phyloP scores from a whole-genome alignment of 1,140 invertebrate genomes.

The Euschistus heros region DNA sequence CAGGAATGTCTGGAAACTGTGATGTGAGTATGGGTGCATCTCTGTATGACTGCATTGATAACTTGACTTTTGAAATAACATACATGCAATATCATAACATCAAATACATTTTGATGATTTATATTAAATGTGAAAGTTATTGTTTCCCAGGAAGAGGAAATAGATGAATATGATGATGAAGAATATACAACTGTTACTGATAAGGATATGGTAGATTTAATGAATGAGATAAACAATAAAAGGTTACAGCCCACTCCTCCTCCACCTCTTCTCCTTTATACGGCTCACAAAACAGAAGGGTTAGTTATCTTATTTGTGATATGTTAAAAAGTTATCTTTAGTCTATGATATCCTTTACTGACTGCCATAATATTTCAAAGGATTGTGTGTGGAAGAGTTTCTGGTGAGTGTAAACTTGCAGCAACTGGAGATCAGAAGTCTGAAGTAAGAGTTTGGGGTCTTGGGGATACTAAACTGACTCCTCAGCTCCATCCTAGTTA shows the following conservation, averaged over 20 bases:
- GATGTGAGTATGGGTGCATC: neutral
- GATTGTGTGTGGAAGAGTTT: slow-evolving; percentile 26
- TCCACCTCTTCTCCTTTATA: slow-evolving; percentile 29
- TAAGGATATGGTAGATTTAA: slow-evolving; percentile 25
- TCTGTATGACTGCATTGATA: too few relatives aligned
- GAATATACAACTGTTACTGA: slow-evolving; percentile 15
- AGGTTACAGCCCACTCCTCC: slow-evolving; percentile 26
- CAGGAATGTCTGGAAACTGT: neutral
- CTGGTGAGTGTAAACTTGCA: slow-evolving; percentile 21
- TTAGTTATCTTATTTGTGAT: slow-evolving; percentile 15
- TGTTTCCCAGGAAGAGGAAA: neutral
- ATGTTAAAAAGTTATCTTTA: neutral
- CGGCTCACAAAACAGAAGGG: slow-evolving; percentile 28
- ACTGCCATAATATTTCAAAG: slow-evolving; percentile 18
- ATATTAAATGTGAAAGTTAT: neutral
- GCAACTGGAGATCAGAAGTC: slow-evolving; percentile 27
- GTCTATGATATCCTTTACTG: neutral
- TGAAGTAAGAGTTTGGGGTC: slow-evolving; percentile 24
- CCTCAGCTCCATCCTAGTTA: slow-evolving; percentile 21
- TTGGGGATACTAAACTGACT: slow-evolving; percentile 24
- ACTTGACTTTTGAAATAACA: neutral
- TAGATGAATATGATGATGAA: neutral
- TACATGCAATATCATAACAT: neutral
- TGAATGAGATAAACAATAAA: slow-evolving; percentile 26
- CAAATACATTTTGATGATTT: neutral